These are phyloP conservation scores for Hydrotaea diabolus DNA, from an alignment of 2,888 invertebrate species.

Conservation along the genomic window DNA sequence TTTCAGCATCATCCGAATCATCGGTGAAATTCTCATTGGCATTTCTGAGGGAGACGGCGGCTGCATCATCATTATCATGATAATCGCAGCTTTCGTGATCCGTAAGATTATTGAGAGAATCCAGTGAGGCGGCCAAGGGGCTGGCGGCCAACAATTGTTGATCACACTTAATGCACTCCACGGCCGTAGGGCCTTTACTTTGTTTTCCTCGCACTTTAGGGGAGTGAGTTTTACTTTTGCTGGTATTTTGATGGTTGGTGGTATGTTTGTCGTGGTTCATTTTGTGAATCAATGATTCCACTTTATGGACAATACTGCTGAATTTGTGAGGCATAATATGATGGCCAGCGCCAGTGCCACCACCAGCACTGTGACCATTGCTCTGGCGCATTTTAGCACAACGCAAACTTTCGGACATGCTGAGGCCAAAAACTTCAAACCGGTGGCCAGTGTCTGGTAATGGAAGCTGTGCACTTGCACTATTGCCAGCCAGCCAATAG, in stretches of 20 bases:
- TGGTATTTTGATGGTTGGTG: constrained; percentile 6
- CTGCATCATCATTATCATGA: constrained; percentile 67
- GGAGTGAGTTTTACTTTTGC: constrained; percentile 18
- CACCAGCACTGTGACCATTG: constrained; percentile 22
- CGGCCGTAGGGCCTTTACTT: constrained; percentile 13
- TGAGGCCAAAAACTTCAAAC: constrained; percentile 42
- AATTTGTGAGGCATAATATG: constrained; percentile 72
- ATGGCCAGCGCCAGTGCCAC: constrained; percentile 25
- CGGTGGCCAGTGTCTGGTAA: background rate
- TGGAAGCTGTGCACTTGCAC: background rate
- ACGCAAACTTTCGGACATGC: constrained; percentile 78
- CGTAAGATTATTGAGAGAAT: constrained; percentile 87
- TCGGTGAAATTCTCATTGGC: constrained; percentile 81
- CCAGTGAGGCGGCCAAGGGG: constrained; percentile 83
- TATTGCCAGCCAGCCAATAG: constrained; percentile 1
- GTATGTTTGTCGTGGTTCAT: constrained; percentile 76
- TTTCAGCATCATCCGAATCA: constrained; percentile 87
- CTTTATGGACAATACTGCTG: constrained; percentile 78
- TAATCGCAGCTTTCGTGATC: constrained; percentile 78
- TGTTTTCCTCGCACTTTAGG: constrained; percentile 17
- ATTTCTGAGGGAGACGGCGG: no score
- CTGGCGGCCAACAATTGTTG: constrained; percentile 11
- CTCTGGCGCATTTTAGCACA: constrained; percentile 70
- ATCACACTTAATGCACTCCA: constrained; percentile 19
- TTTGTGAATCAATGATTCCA: constrained; percentile 77